Evolutionary conservation across 2,113 vertebrate species (phyloP).

Genomic region (Mungos mungo): DNA sequence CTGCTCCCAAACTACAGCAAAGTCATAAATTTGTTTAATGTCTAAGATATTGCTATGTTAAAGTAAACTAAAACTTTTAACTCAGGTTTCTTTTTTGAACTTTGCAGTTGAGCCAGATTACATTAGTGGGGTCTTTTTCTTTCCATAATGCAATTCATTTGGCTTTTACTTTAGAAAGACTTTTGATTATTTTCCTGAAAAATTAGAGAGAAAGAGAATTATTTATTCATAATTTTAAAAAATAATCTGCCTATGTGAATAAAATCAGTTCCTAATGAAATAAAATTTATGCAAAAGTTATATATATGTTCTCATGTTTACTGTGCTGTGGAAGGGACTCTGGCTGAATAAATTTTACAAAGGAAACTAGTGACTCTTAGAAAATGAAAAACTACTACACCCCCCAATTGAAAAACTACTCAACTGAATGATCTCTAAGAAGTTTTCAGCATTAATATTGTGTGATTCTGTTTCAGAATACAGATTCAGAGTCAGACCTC

Average conservation of each 20-base stretch:
- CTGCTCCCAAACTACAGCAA: neutral
- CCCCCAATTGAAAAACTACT: neutral
- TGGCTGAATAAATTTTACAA: neutral
- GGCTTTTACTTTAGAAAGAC: conserved; percentile 23
- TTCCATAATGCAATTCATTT: neutral
- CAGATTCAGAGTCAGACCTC: neutral
- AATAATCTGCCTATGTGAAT: neutral
- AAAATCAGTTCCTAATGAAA: neutral
- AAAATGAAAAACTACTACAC: neutral
- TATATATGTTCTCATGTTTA: neutral
- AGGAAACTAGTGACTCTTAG: neutral
- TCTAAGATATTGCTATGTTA: neutral
- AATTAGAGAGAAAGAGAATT: neutral
- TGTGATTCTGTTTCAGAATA: neutral
- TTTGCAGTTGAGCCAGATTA: neutral
- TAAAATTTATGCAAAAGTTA: neutral
- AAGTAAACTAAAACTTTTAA: conserved; percentile 9
- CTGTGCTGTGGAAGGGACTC: neutral
- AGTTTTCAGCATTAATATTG: neutral
- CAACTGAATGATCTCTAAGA: neutral
- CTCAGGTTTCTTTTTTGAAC: neutral
- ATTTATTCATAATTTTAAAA: neutral
- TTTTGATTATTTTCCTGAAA: conserved; percentile 13
- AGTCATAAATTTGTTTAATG: neutral
- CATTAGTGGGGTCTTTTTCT: neutral